phyloP scores from a whole-genome alignment of 2,113 vertebrate species.

The Dicrurus megarhynchus region DNA sequence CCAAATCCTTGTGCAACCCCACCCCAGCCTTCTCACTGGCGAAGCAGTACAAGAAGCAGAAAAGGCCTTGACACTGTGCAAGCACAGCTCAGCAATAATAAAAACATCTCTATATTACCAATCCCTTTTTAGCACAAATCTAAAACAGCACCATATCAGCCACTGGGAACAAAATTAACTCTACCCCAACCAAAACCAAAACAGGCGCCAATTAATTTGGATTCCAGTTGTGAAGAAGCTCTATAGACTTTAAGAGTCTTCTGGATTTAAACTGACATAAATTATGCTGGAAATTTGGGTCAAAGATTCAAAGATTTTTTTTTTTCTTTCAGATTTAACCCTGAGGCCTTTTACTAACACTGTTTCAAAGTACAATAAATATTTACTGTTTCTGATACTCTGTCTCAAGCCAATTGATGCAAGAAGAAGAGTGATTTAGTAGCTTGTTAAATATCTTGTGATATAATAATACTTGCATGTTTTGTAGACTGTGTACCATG shows the following conservation, averaged over 20 bases:
- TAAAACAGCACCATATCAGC: not conserved
- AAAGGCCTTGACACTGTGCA: not conserved
- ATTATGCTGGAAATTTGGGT: not conserved
- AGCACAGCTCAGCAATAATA: not conserved
- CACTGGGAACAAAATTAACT: not conserved
- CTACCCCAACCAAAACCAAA: not conserved
- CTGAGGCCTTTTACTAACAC: constrained; percentile 4
- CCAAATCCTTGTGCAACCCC: not conserved
- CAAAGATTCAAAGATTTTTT: not conserved
- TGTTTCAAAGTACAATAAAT: constrained; percentile 63
- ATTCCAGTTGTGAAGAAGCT: not conserved
- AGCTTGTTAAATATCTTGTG: constrained; percentile 45
- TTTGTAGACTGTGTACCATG: constrained; percentile 5
- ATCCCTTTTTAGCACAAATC: not conserved
- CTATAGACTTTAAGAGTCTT: not conserved
- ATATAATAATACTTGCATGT: constrained; percentile 8
- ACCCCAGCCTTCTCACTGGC: not conserved
- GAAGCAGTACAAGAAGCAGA: not conserved
- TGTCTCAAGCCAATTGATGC: constrained; percentile 31
- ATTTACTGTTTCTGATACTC: constrained; percentile 62
- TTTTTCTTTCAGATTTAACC: not conserved
- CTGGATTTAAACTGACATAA: not conserved
- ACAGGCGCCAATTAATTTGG: not conserved
- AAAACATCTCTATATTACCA: not conserved
- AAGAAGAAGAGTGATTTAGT: constrained; percentile 22